Base-by-base conservation (phyloP, 1,140 invertebrate genomes). In the Ylistrum balloti region DNA sequence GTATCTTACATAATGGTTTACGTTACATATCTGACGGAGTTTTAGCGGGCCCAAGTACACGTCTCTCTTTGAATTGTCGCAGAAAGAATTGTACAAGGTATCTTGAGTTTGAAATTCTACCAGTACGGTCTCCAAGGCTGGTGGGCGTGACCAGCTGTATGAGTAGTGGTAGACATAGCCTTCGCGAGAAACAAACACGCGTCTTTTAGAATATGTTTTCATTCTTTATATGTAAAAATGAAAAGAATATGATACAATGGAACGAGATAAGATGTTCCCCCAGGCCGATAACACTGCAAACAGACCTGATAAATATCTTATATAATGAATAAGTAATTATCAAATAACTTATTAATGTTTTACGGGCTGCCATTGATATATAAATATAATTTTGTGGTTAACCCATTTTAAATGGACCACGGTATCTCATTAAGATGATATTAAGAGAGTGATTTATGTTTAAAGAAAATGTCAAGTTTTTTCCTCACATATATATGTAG, bases 171-270 rank as follows among this genome's bases (percentile, higher is more conserved):
- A n/a, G n/a, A 74, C 56, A n/a, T n/a, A n/a, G n/a, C 56, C 56
- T 74, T 74, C 56, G 28, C 5, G 17, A n/a, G 56, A 74, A 74
- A 74, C 45, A 74, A n/a, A 74, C 0, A 3, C 56, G 5, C 7
- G 28, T n/a, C 56, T 3, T 74, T n/a, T 9, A 28, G 13, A 74
- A 5, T 28, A 11, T n/a, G n/a, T n/a, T n/a, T n/a, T n/a, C n/a
- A 48, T 48, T 48, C 3, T 74, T 28, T 5, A 3, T 74, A 5
- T 74, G 17, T 74, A 5, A 5, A 74, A 9, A 74, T 74, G 11
- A 74, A 74, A 74, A n/a, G n/a, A 74, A 74, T 74, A 74, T 74
- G 56, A 74, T 74, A 74, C 28, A 28, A 28, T 74, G n/a, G 17
- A 11, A 74, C 56, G 17, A 28, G 56, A 74, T 74, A 28, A 5